Conservation (phyloP, 1,140 invertebrate genomes). For the Musca domestica region DNA sequence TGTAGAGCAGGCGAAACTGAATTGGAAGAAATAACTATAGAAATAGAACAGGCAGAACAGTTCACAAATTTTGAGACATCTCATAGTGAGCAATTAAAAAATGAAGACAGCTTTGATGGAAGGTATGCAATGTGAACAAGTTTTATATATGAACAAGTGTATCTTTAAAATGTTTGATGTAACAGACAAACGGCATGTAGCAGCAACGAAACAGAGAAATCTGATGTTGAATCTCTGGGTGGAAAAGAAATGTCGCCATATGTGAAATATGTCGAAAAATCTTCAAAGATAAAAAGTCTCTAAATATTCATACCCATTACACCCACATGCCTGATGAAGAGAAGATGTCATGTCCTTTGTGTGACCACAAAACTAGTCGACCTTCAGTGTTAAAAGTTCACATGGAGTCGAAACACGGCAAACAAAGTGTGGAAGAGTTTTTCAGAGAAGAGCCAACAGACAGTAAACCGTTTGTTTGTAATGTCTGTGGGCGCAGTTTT, state of each 20-base stretch:
- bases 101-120: neutral
- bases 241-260: neutral
- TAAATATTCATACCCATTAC: neutral
- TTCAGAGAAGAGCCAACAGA: too few species aligned
- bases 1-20: too few species aligned
- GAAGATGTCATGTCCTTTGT: slow-evolving; percentile 4
- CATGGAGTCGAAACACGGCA: neutral
- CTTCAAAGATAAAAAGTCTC: neutral
- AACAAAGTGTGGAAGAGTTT: too few species aligned
- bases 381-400: neutral
- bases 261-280: slow-evolving; percentile 4
- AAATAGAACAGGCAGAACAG: too few species aligned
- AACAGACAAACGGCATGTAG: too few species aligned
- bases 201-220: neutral
- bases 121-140: neutral
- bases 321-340: slow-evolving; percentile 8
- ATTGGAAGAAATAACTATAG: too few species aligned
- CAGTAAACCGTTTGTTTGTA: neutral
- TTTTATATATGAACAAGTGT: neutral
- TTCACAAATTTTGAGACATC: too few species aligned
- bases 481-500: neutral
- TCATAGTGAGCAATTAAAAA: too few species aligned
- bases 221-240: neutral
- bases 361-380: neutral
- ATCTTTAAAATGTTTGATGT: neutral